Evolutionary conservation across 2,113 vertebrate genomes (phyloP).

Genomic region (Verasper variegatus): DNA sequence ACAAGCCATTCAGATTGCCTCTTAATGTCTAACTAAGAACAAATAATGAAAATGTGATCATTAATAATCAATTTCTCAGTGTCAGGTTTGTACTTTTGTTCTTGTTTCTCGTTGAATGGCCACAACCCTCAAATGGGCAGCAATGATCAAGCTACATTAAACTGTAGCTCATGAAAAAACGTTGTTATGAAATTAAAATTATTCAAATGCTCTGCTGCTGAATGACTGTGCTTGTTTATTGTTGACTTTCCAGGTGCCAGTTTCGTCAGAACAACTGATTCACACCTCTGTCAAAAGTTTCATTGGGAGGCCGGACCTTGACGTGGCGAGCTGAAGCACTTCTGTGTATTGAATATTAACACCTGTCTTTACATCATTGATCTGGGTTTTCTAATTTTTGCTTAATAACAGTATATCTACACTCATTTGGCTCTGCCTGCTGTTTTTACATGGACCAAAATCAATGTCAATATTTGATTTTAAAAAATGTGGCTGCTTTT

Average conservation of each 20-base stretch:
- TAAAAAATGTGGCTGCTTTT: neutral
- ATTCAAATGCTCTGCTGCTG: neutral
- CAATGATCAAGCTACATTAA: neutral
- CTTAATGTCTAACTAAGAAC: neutral
- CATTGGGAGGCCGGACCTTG: neutral
- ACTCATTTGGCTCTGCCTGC: neutral
- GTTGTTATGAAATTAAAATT: neutral
- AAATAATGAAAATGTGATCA: neutral
- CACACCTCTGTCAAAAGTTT: neutral
- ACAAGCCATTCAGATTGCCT: too few species aligned
- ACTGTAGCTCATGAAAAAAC: neutral
- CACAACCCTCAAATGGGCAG: neutral
- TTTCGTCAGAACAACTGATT: conserved; percentile 50
- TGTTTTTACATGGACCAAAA: neutral
- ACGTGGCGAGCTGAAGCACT: neutral
- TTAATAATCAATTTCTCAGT: neutral
- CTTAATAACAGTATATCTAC: neutral
- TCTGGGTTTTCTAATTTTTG: neutral
- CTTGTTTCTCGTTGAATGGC: neutral
- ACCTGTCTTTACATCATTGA: neutral
- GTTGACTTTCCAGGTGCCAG: conserved; percentile 63
- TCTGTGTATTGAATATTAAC: neutral
- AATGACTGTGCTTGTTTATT: neutral
- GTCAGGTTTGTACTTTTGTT: neutral
- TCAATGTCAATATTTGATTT: neutral